phyloP scores from a whole-genome alignment of 2,113 vertebrate species.

The Sinocyclocheilus rhinocerous region DNA sequence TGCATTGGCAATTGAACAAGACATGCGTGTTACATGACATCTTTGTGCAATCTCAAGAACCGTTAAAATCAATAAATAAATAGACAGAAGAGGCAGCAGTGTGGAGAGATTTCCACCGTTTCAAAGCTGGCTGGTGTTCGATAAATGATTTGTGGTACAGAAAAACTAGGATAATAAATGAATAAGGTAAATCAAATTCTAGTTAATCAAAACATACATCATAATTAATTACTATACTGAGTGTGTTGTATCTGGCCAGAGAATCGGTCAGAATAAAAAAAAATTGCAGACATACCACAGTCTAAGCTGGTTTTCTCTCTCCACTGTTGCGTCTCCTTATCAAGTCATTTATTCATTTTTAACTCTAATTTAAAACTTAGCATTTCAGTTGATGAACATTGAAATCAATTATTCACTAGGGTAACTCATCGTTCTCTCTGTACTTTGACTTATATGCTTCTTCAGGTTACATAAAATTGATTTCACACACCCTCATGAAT shows the following conservation, averaged over 20 bases:
- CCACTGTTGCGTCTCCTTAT: conserved; percentile 70
- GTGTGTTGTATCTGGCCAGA: background rate
- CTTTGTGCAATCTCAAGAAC: conserved; percentile 75
- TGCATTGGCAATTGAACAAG: conserved; percentile 79
- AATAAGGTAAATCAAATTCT: background rate
- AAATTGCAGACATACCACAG: background rate
- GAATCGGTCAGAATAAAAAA: background rate
- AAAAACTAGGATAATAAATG: background rate
- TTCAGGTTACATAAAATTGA: conserved; percentile 62
- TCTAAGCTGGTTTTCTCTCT: conserved; percentile 61
- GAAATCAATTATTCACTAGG: conserved; percentile 63
- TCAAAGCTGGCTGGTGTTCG: background rate
- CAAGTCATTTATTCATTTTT: conserved; percentile 75
- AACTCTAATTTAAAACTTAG: conserved; percentile 70
- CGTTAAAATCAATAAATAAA: conserved; percentile 77
- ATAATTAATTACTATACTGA: background rate
- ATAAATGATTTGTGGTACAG: background rate
- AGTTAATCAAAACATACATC: background rate
- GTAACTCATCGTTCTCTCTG: conserved; percentile 60
- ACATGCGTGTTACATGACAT: conserved; percentile 89
- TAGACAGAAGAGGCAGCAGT: conserved; percentile 72
- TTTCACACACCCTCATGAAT: conserved; percentile 64
- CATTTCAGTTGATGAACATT: conserved; percentile 69
- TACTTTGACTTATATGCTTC: conserved; percentile 40
- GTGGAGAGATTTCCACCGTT: conserved; percentile 67